Evolutionary conservation across 2,888 invertebrate genomes (phyloP).

Genomic region (Stenodera caucasica): DNA sequence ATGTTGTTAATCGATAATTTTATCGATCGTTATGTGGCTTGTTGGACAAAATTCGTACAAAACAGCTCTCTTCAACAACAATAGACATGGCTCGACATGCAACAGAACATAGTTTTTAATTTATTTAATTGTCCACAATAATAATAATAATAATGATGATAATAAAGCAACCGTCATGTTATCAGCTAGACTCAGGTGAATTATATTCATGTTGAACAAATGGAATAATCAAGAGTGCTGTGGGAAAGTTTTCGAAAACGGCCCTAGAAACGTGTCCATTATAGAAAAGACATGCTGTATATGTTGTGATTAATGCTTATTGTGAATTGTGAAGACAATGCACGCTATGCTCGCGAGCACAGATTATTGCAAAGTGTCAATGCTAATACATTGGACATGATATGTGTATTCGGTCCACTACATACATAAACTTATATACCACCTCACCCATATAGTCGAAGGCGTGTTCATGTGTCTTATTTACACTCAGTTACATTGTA

Average conservation of each 20-base stretch:
- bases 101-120: background rate
- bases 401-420: conserved; percentile 34
- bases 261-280: no score
- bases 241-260: no score
- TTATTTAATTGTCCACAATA: background rate
- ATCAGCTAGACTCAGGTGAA: conserved; percentile 20
- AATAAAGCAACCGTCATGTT: no score
- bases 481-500: conserved; percentile 34
- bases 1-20: background rate
- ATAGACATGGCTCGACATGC: no score
- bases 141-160: no score
- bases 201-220: conserved; percentile 25
- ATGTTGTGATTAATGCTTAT: conserved; percentile 5
- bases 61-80: no score
- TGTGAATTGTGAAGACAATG: conserved; percentile 1
- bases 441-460: conserved; percentile 33
- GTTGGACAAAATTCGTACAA: no score
- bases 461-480: conserved; percentile 39
- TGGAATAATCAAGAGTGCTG: conserved; percentile 25
- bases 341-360: conserved; percentile 3
- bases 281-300: background rate
- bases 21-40: no score
- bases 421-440: conserved; percentile 31
- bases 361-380: conserved; percentile 15
- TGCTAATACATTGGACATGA: conserved; percentile 24